A percentile compares a stretch with the other conserved stretches of the same genome.
phyloP scores from a whole-genome alignment of 2,797 vertebrate species.

The Neomorphus geoffroyi region DNA sequence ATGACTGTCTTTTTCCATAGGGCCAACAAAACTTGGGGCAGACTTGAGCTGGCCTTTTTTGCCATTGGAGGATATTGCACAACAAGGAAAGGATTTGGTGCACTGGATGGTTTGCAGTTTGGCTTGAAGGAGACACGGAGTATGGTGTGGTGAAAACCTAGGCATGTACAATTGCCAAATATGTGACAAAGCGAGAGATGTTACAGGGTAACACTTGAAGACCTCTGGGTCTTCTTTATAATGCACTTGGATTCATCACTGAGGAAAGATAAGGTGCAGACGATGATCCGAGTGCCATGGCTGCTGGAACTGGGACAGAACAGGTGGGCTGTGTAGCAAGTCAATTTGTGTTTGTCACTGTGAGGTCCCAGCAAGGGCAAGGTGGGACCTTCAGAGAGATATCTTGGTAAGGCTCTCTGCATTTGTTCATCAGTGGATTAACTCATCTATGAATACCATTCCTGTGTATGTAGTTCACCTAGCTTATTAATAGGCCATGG shows the following conservation, averaged over 20 bases:
- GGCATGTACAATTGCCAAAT: not conserved
- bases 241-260: not conserved
- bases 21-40: constrained; percentile 85
- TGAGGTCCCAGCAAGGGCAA: not conserved
- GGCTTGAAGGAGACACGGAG: constrained; percentile 87
- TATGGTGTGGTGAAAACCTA: constrained; percentile 89
- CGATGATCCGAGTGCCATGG: not conserved
- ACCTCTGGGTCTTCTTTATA: not conserved
- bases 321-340: accelerated
- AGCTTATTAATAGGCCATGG: not conserved
- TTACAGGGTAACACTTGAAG: not conserved
- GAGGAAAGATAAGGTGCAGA: not conserved
- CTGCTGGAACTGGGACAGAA: not conserved
- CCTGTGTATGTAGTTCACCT: not conserved
- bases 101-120: constrained; percentile 84
- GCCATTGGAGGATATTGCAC: constrained; percentile 90
- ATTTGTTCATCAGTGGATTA: not conserved
- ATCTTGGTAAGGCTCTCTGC: not conserved
- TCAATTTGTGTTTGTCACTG: not conserved
- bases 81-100: constrained; percentile 83
- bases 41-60: constrained; percentile 90
- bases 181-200: not conserved
- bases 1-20: constrained; percentile 83
- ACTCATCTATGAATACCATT: not conserved
- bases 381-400: not conserved